Conservation (phyloP, 2,113 vertebrate genomes). For the Syrrhaptes paradoxus region DNA sequence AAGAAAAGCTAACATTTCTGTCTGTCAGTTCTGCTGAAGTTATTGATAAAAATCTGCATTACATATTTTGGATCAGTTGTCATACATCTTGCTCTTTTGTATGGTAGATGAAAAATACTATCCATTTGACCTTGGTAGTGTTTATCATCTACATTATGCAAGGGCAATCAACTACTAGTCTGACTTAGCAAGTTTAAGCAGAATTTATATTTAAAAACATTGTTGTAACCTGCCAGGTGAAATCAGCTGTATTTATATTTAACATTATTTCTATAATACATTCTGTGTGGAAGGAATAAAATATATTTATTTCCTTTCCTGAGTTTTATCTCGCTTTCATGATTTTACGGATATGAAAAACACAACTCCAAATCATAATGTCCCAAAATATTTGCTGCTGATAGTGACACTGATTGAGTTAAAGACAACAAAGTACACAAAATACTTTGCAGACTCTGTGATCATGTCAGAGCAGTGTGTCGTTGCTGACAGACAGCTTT, state of each 20-base stretch:
- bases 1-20: too few species aligned
- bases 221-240: not conserved
- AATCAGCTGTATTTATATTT: not conserved
- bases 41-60: not conserved
- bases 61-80: fast-evolving
- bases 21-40: not conserved
- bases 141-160: not conserved
- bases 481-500: not conserved
- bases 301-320: not conserved
- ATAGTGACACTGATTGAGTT: fast-evolving
- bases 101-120: not conserved
- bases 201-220: not conserved
- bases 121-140: fast-evolving
- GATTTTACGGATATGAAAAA: not conserved
- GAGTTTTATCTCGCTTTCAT: not conserved
- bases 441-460: not conserved
- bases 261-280: not conserved
- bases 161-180: not conserved
- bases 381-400: not conserved
- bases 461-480: not conserved
- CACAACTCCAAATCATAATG: not conserved
- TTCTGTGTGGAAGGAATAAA: not conserved
- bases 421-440: not conserved
- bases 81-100: not conserved
- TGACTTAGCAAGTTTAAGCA: not conserved